Evolutionary conservation across 2,113 vertebrate species (phyloP), one percentile per base, ranked within the genome.

Genomic region (Oophaga pumilio): DNA sequence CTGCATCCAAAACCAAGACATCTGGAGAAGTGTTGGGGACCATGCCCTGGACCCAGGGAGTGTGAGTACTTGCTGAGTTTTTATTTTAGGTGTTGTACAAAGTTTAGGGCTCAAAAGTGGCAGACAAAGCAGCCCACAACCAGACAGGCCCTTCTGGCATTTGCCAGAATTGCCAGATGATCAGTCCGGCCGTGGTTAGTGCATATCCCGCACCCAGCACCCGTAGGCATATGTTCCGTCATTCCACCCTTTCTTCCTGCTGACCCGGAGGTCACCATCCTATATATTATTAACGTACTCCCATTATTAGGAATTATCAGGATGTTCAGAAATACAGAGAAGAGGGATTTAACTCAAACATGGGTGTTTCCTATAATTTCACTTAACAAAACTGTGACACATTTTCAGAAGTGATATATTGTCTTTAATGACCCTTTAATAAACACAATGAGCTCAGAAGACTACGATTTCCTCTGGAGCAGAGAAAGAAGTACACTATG

Each of bases 371-470:
- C 50, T 56, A 26, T 56, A 53, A 77, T 57, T 78, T 56, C 7
- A 77, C n/a, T 77, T 53, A 13, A 56, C 43, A 76, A 76, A 52
- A 52, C 49, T 8, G 43, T 52, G 43, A 52, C 43, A 76, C 43
- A 76, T n/a, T 76, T 76, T 24, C 22, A 57, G 17, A 56, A 79
- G 33, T 50, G 43, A 82, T 52, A 24, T 50, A 68, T 82, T 82
- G 60, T 52, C 62, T 82, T 66, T 82, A 82, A 82, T 82, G 59
- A 64, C 20, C 56, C 60, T 82, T 64, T 49, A 82, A 49, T 43
- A 82, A 82, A 84, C n/a, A 84, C n/a, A 49, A 62, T 84, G 64
- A 84, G 50, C 50, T 73, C 66, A 84, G 49, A 84, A 71, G 50
- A 62, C 49, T 28, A 12, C 18, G 64, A 33, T 84, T 84, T 56